Conservation (phyloP, 1,140 invertebrate genomes). For the Euwallacea similis region DNA sequence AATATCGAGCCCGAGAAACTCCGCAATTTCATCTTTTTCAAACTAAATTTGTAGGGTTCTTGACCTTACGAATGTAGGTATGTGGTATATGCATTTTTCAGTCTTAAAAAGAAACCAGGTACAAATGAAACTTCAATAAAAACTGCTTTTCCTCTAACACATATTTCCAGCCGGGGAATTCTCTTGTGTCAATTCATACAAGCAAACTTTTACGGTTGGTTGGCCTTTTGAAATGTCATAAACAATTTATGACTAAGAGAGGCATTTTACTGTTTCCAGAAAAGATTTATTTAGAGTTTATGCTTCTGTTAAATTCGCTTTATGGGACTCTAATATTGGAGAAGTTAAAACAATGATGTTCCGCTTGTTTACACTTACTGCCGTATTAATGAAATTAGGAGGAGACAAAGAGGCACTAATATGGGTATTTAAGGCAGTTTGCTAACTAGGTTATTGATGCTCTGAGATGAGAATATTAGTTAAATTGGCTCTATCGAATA, state of each 20-base stretch:
- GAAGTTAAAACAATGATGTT: conserved; percentile 15
- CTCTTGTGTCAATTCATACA: conserved; percentile 6
- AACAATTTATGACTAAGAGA: conserved; percentile 21
- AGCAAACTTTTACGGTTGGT: conserved; percentile 19
- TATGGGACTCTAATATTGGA: conserved; percentile 5
- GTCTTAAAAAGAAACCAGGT: neutral
- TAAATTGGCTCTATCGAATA: neutral
- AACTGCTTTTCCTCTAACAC: neutral
- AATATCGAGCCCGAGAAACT: neutral
- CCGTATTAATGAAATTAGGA: conserved; percentile 20
- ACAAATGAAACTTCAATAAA: conserved; percentile 4
- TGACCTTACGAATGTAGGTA: no score
- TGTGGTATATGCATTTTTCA: no score
- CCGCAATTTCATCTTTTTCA: neutral
- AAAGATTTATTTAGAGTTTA: conserved; percentile 28
- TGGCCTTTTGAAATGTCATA: conserved; percentile 21
- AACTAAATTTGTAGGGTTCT: neutral
- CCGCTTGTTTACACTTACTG: conserved; percentile 13
- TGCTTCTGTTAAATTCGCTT: conserved; percentile 18
- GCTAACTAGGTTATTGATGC: conserved; percentile 2
- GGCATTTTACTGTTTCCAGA: conserved; percentile 13
- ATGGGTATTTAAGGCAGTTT: conserved; percentile 13
- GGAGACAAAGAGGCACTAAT: conserved; percentile 9
- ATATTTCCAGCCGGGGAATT: conserved; percentile 6
- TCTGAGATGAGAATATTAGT: neutral